A percentile compares a stretch with the other conserved stretches of the same genome.
These are phyloP conservation scores for Tridacna crocea DNA, from an alignment of 2,888 invertebrate genomes.

Conservation along the genomic window DNA sequence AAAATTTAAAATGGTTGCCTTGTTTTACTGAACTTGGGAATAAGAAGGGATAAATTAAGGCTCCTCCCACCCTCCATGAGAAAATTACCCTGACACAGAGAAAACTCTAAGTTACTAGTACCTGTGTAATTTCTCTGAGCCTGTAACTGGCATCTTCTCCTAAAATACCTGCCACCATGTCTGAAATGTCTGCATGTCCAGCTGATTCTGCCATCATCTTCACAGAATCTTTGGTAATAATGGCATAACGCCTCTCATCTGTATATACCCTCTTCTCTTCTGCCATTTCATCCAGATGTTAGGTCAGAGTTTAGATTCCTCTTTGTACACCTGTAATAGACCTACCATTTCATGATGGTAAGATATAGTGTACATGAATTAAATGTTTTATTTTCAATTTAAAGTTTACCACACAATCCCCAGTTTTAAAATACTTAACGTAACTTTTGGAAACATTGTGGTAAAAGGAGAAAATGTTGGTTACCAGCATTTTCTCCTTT, in stretches of 20 bases:
- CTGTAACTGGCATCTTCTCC: slow-evolving; percentile 83
- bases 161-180: slow-evolving; percentile 78
- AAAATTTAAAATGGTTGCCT: too few relatives aligned
- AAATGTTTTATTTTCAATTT: too few relatives aligned
- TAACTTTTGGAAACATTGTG: too few relatives aligned
- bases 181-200: slow-evolving; percentile 78
- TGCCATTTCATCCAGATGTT: slow-evolving; percentile 30
- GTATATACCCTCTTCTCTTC: slow-evolving; percentile 64
- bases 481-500: neutral
- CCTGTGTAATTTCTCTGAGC: slow-evolving; percentile 82
- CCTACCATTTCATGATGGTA: neutral
- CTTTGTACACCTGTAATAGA: neutral
- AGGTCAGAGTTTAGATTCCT: too few relatives aligned
- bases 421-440: neutral
- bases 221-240: slow-evolving; percentile 81
- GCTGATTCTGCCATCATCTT: slow-evolving; percentile 79
- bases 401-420: neutral
- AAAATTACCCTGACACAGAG: too few relatives aligned
- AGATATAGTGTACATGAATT: too few relatives aligned
- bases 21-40: too few relatives aligned
- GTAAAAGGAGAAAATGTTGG: neutral
- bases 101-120: slow-evolving; percentile 46
- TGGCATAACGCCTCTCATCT: slow-evolving; percentile 82
- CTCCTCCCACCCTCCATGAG: too few relatives aligned
- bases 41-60: too few relatives aligned